Evolutionary conservation across 2,888 invertebrate genomes (phyloP), one percentile per base, ranked within the genome.

Genomic region (Trichogramma evanescens): DNA sequence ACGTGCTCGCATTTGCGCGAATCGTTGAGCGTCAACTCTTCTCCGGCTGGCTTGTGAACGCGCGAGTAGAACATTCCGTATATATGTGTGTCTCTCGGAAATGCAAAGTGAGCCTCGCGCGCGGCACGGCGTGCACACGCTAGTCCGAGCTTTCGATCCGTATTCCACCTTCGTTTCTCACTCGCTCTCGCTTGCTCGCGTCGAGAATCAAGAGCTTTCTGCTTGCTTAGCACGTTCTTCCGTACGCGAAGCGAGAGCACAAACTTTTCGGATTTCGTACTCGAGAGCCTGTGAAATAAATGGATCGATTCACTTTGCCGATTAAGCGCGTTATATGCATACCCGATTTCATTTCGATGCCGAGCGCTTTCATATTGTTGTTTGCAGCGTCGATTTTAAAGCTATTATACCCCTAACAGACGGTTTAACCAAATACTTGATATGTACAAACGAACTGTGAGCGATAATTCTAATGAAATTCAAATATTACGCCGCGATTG

Each of bases 161-260:
- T 26, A 26, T 26, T 26, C 26, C 26, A 26, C 26, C 26, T 26
- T 26, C 26, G 26, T 26, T 2, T 26, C 26, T 26, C 26, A 26
- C 26, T 26, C 26, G 26, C 26, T 26, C 26, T 13, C 13, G 13
- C 13, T 13, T 2, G 38, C 39, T 56, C n/a, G 49, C 54, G 56
- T 38, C 55, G 62, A 56, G 58, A 56, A 62, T 63, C 61, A 54
- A 61, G 64, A 41, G 41, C 9, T 58, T 67, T 68, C 50, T 59
- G 64, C 64, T 67, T 65, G 63, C 66, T 50, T 64, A 56, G 62
- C 65, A 68, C 65, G 65, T 64, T 45, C 26, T 26, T 26, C 61
- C 56, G 54, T 55, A 50, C 57, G 59, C 46, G 56, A 38, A 26
- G 13, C 8, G 13, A n/a, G 41, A 41, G 50, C 6, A 9, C 13